Base-by-base conservation (phyloP, 2,113 vertebrate genomes). In the Forbesichthys agassizii region DNA sequence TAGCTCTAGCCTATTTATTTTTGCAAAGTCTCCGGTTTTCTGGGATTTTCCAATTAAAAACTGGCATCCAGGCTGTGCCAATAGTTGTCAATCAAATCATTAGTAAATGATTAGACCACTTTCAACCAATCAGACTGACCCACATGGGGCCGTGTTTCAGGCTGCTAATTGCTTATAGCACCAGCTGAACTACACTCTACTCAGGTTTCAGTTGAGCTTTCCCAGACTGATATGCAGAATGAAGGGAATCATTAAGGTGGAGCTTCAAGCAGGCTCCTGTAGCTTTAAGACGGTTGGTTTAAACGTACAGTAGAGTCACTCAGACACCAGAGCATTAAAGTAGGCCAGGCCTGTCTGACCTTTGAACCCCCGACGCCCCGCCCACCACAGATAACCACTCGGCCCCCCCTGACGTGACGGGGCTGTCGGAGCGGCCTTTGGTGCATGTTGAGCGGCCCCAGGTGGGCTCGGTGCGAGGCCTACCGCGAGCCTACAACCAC, bases 351-450 rank as follows among this genome's bases (percentile, higher is more conserved):
- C 7, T 42, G 33, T 81, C 70, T 89, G 73, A 86, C 74, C 71
- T 87, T 77, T 86, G 69, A 71, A 75, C 89, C 65, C 83, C 80
- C 77, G 36, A 80, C 81, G 82, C 82, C 79, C 85, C 86, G 74
- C 46, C 88, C 88, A 75, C 80, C 84, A 66, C 94, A 97, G 95
- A 95, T 89, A 93, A 95, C 89, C 95, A 93, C 90, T 90, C 91
- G 53, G 94, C 95, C 1, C 97, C 96, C 66, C 97, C 97, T 0
- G 96, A 98, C 6, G 97, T 98, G 84, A 99, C 96, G 0, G 96
- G 96, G 75, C 92, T 97, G 52, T 89, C 91, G 53, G 94, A 94
- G 67, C 92, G 90, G 59, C 74, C 89, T 62, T 84, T 88, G 3
- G 78, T 88, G 72, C 90, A 89, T 0, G 60, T 65, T 13, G 95